phyloP scores from a whole-genome alignment of 2,113 vertebrate genomes.

The Serinus canaria region DNA sequence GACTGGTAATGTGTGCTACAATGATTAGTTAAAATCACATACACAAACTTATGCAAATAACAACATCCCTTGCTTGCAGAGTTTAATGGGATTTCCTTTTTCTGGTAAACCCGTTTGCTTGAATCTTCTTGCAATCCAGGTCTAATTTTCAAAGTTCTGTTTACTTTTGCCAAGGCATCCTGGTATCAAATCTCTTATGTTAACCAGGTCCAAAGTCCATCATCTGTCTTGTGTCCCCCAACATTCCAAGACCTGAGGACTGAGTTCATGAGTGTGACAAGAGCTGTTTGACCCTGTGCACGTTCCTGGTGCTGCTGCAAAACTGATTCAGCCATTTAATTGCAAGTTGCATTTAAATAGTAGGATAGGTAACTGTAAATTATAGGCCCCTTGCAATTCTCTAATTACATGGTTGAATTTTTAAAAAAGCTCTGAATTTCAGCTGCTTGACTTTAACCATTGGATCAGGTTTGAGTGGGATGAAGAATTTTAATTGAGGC shows the following conservation, averaged over 20 bases:
- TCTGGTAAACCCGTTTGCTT: no score
- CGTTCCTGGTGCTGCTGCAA: background rate
- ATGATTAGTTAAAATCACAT: no score
- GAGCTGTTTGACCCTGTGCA: background rate
- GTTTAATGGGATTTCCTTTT: no score
- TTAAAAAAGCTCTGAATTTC: background rate
- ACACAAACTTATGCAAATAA: no score
- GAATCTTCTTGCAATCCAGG: no score
- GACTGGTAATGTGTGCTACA: no score
- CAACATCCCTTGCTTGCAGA: no score
- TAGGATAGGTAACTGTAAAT: background rate
- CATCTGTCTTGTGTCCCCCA: no score
- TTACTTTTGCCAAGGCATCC: no score
- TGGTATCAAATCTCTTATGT: no score
- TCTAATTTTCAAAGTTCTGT: no score
- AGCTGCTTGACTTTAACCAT: background rate
- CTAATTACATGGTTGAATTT: background rate
- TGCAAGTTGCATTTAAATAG: background rate
- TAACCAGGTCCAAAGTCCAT: no score
- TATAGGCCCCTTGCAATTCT: background rate
- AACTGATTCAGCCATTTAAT: background rate
- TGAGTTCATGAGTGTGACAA: background rate
- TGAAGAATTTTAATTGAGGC: background rate
- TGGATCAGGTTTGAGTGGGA: background rate
- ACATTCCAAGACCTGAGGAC: background rate